Percentiles rank a stretch among this genome's conserved stretches.
Conservation (phyloP, 2,113 vertebrate species). For the Haemorhous mexicanus region DNA sequence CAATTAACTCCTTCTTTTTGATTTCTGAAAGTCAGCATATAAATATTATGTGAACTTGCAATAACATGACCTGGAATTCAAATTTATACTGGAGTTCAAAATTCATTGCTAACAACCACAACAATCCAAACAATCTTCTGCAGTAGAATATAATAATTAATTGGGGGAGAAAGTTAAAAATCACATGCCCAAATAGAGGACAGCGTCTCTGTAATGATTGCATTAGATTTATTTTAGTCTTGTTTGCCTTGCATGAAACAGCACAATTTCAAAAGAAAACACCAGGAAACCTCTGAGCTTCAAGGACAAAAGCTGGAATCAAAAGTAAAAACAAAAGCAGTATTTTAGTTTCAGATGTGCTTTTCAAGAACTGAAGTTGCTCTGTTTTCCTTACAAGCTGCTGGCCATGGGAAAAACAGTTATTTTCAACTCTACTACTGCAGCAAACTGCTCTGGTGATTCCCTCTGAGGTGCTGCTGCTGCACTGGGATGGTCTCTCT, state of each 20-base stretch:
- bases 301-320: background rate
- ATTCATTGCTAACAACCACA: background rate
- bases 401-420: background rate
- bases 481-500: background rate
- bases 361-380: background rate
- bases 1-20: conserved; percentile 1
- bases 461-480: background rate
- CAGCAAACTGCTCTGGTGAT: background rate
- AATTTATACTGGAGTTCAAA: background rate
- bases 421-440: background rate
- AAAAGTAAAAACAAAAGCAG: background rate
- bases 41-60: background rate
- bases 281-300: background rate
- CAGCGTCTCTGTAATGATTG: background rate
- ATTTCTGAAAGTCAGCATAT: background rate
- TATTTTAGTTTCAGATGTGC: background rate
- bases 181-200: background rate
- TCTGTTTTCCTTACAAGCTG: background rate
- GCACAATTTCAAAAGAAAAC: background rate
- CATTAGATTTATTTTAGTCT: background rate
- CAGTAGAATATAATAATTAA: background rate
- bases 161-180: background rate
- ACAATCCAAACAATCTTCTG: background rate
- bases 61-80: background rate
- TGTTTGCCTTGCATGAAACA: background rate